Evolutionary conservation across 2,888 invertebrate genomes (phyloP), one percentile per base, ranked within the genome.

Genomic region (Pammene fasciana): DNA sequence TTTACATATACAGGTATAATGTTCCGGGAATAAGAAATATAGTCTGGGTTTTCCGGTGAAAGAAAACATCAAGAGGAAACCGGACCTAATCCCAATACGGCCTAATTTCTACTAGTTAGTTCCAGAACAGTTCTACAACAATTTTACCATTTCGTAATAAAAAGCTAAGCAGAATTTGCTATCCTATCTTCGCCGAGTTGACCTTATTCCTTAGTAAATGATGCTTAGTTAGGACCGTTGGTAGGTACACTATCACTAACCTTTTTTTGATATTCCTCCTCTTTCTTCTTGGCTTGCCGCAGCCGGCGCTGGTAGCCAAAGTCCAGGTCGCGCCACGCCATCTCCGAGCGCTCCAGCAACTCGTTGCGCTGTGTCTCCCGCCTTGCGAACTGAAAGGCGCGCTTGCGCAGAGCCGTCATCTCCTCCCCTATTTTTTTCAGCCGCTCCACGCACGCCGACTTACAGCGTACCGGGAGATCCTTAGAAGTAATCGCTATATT

Each of bases 271-370:
- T 88, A 71, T 45, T 87, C 86, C 0, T 84, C 81, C 75, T 88
- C 89, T 66, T 87, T 89, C 68, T 91, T 90, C 16, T 81, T 74
- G 2, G 86, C 82, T 0, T 80, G 73, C 4, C 67, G 36, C 9
- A 91, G 77, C 11, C 89, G 82, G 10, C 87, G 77, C 73, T 87
- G 85, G 74, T 87, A 92, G 11, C 88, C 87, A 0, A 72, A 57
- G 74, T 92, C 92, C 1, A 92, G 81, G 50, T 92, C 89, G 18
- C 75, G 82, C 92, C 92, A 92, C 0, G 92, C 89, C 0, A 77
- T 73, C 73, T 92, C 92, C 0, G 92, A 91, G 5, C 90, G 85
- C 71, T 88, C 88, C 67, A 92, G 75, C 41, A 90, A 74, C 67
- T 87, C 84, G 0, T 83, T 82, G 6, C 90, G 81, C 65, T 87